Evolutionary conservation across 2,797 vertebrate genomes (phyloP), one percentile per base, ranked within the genome.

Genomic region (Poliocrania exsul): DNA sequence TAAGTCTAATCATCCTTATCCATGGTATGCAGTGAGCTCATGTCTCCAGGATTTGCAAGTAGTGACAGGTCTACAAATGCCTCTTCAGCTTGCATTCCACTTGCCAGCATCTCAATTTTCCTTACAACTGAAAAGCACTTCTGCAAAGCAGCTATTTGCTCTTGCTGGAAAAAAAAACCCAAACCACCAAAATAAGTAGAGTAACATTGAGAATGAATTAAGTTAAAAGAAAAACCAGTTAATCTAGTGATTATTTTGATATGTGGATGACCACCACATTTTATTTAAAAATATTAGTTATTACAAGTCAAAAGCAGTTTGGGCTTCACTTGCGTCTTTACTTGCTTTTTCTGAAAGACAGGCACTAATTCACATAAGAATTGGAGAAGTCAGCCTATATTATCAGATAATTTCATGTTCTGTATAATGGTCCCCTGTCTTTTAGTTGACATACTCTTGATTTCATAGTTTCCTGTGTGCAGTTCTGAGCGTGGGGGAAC

Each of bases 1-100:
- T 89, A 86, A 93, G 70, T 71, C 60, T 92, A 74, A 89, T 94
- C 81, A 31, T 91, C 92, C 87, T 95, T 91, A 94, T 93, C 86
- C 67, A 2, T 67, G 67, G 51, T 28, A 49, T 64, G 79, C 66
- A 89, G 71, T 94, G 87, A 93, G 89, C 94, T 95, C 79, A 73
- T 25, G 51, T 87, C 75, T 94, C 62, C 69, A 80, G 91, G 91
- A 92, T 96, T 94, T 96, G 91, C 87, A 85, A 91, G 75, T 74
- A 74, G 71, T 91, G 89, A 82, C 89, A 89, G 79, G 72, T 70
- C 67, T 50, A 46, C 89, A 94, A 79, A 88, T 88, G 40, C 78
- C 25, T 73, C 56, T 94, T 93, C 83, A 73, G 25, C 74, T 77
- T 50, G 4, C 46, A 10, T 53, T 83, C 20, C 19, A 16, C 19